phyloP scores from a whole-genome alignment of 2,113 vertebrate genomes.

The Urocitellus parryii region DNA sequence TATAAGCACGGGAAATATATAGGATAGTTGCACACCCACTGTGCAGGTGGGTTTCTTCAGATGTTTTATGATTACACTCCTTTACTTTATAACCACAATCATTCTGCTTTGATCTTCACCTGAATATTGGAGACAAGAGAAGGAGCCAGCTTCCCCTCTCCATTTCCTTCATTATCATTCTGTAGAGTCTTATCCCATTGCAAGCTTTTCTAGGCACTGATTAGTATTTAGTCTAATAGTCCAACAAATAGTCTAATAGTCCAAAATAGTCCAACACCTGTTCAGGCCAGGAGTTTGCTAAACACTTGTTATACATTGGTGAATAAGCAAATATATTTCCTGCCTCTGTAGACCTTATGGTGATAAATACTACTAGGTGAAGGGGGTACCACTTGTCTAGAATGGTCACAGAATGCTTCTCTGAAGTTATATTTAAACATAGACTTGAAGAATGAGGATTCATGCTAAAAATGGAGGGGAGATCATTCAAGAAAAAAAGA shows the following conservation, averaged over 20 bases:
- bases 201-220: too few species aligned
- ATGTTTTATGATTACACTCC: too few species aligned
- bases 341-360: conserved; percentile 4
- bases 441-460: conserved; percentile 26
- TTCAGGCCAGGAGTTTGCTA: background rate
- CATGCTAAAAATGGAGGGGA: background rate
- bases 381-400: background rate
- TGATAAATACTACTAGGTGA: background rate
- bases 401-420: background rate
- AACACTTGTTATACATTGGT: background rate
- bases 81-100: too few species aligned
- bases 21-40: too few species aligned
- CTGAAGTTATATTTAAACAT: background rate
- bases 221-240: too few species aligned
- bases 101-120: too few species aligned
- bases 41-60: too few species aligned
- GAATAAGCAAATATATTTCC: background rate
- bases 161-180: too few species aligned
- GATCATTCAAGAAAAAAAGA: conserved; percentile 49
- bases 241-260: background rate
- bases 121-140: too few species aligned
- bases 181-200: too few species aligned
- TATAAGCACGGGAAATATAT: too few species aligned
- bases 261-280: background rate
- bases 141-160: too few species aligned